Percentiles rank a stretch among this genome's conserved stretches.
These are phyloP conservation scores for Vanacampus margaritifer DNA, from an alignment of 2,113 vertebrate species.

Conservation along the genomic window DNA sequence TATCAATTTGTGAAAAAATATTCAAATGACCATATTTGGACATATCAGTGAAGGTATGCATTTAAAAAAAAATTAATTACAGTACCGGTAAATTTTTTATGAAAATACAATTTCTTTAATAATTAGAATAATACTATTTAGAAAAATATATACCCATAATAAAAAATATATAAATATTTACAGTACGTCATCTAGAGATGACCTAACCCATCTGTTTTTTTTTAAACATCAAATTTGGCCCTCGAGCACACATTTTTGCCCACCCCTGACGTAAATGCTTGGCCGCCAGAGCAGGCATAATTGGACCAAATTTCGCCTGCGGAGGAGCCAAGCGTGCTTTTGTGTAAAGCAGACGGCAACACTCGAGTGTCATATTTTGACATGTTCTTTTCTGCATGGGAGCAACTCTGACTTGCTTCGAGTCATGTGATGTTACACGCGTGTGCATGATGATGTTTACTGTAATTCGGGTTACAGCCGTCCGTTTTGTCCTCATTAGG, in stretches of 20 bases:
- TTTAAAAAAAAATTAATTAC: too few species aligned
- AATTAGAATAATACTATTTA: too few species aligned
- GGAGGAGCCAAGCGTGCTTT: constrained; percentile 57
- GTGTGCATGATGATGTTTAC: constrained; percentile 24
- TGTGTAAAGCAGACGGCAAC: background rate
- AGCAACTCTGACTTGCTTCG: constrained; percentile 20
- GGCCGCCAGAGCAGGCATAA: constrained; percentile 67
- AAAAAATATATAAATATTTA: too few species aligned
- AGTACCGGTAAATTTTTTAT: too few species aligned
- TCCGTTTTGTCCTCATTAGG: background rate
- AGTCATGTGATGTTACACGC: constrained; percentile 11
- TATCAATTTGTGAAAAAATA: too few species aligned
- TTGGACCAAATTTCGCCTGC: constrained; percentile 50
- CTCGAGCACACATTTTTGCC: background rate
- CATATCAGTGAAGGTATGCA: too few species aligned
- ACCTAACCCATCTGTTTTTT: background rate
- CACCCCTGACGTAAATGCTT: constrained; percentile 47
- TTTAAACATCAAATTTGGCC: background rate
- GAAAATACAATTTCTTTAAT: too few species aligned
- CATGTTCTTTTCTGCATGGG: constrained; percentile 27
- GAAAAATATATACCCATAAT: too few species aligned
- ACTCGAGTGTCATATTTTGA: constrained; percentile 32
- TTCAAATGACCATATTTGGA: too few species aligned
- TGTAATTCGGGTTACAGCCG: constrained; percentile 10
- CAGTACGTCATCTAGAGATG: background rate